phyloP scores from a whole-genome alignment of 2,113 vertebrate species.

The Hippocampus comes region DNA sequence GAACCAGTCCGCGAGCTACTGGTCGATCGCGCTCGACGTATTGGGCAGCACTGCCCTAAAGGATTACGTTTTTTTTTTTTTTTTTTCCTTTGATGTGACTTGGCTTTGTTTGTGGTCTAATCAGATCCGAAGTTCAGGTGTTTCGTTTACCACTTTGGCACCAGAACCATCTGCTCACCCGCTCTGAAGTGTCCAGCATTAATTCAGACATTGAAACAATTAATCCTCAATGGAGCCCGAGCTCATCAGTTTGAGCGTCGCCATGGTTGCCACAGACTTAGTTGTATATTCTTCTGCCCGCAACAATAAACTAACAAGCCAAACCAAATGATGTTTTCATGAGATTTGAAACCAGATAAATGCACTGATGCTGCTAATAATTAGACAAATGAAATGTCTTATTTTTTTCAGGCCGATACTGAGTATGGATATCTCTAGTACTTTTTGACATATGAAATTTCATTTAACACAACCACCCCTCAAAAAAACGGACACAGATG shows the following conservation, averaged over 20 bases:
- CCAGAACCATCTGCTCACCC: constrained; percentile 22
- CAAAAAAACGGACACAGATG: no score
- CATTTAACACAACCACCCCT: no score
- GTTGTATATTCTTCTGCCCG: not conserved
- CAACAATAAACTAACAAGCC: not conserved
- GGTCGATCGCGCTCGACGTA: no score
- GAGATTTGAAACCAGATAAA: not conserved
- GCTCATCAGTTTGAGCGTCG: not conserved
- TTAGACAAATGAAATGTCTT: no score
- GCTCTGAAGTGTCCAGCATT: constrained; percentile 8
- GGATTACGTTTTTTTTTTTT: not conserved
- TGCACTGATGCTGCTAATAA: no score
- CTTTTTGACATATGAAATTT: no score
- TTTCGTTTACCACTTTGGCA: constrained; percentile 19
- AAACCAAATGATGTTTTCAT: not conserved
- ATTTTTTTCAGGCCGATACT: no score
- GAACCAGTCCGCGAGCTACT: no score
- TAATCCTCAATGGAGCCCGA: not conserved
- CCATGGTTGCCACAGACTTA: not conserved
- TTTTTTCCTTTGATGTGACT: not conserved
- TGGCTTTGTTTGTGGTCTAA: constrained; percentile 1
- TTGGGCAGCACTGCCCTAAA: not conserved
- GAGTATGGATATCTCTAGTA: no score
- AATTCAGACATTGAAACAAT: not conserved
- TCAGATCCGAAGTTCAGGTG: not conserved